phyloP scores from a whole-genome alignment of 2,797 vertebrate genomes.

The Clarias laeviceps region DNA sequence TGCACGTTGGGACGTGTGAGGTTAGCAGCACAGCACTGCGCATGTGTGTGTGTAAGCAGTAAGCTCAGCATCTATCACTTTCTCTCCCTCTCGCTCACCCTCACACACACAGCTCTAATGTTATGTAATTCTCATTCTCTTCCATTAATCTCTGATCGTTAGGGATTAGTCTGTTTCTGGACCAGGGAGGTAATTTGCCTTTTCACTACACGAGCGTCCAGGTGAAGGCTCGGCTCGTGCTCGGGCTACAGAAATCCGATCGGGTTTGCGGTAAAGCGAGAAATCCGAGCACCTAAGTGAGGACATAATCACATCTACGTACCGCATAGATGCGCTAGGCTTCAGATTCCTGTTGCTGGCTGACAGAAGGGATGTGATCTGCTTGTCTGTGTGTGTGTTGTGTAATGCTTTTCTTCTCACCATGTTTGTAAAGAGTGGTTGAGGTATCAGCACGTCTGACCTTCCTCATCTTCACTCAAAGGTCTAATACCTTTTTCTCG shows the following conservation, averaged over 20 bases:
- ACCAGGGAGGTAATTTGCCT: not conserved
- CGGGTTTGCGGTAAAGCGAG: not conserved
- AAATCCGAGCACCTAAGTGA: not conserved
- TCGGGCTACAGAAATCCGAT: not conserved
- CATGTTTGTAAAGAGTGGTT: not conserved
- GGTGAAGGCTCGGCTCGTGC: not conserved
- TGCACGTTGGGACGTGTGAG: not conserved
- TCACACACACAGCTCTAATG: not conserved
- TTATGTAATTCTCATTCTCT: conserved; percentile 7
- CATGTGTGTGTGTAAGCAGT: not conserved
- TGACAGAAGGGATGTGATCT: not conserved
- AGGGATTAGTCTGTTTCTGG: not conserved
- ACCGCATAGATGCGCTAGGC: not conserved
- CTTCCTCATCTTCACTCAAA: not conserved
- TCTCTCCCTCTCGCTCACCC: not conserved
- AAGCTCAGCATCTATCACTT: not conserved
- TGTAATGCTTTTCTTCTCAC: not conserved
- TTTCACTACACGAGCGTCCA: not conserved
- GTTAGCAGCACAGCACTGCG: conserved; percentile 3
- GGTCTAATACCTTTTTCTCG: not conserved
- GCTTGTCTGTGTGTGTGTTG: not conserved
- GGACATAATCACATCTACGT: not conserved
- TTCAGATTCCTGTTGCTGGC: not conserved
- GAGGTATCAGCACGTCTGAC: not conserved
- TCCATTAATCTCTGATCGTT: not conserved